Percentiles rank a stretch among this genome's conserved stretches.
Conservation (phyloP, 2,797 vertebrate genomes). For the Simalia tracyae region DNA sequence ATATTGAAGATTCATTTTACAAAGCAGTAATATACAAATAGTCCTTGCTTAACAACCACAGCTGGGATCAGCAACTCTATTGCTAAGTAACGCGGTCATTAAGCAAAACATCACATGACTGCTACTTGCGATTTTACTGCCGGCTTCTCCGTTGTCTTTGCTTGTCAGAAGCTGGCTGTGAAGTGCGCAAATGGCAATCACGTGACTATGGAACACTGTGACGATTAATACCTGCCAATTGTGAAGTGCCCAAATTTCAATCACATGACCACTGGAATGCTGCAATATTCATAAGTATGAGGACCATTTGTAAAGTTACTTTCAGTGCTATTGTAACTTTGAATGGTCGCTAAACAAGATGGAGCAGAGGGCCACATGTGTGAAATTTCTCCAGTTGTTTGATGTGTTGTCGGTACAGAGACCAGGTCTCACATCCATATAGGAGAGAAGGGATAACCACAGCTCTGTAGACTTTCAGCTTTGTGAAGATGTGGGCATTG, state of each 20-base stretch:
- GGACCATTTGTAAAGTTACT: neutral
- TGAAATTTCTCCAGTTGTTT: too few species aligned
- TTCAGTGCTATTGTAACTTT: neutral
- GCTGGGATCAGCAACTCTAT: neutral
- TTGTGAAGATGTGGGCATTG: too few species aligned
- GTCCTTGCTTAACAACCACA: neutral
- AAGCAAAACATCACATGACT: neutral
- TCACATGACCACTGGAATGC: neutral
- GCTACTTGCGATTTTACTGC: neutral
- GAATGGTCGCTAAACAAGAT: neutral
- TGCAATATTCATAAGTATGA: neutral
- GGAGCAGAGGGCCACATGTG: too few species aligned
- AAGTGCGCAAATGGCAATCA: too few species aligned
- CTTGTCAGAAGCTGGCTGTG: too few species aligned
- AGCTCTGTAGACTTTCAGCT: too few species aligned
- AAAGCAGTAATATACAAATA: neutral
- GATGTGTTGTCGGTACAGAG: too few species aligned
- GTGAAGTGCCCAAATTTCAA: neutral
- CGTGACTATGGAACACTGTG: too few species aligned
- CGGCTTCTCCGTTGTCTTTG: too few species aligned
- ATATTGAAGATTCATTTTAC: neutral
- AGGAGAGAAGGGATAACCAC: too few species aligned
- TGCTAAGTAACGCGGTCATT: neutral
- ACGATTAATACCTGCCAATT: too few species aligned
- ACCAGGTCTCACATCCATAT: too few species aligned